Evolutionary conservation across 2,113 vertebrate genomes (phyloP).

Genomic region (Columba livia): DNA sequence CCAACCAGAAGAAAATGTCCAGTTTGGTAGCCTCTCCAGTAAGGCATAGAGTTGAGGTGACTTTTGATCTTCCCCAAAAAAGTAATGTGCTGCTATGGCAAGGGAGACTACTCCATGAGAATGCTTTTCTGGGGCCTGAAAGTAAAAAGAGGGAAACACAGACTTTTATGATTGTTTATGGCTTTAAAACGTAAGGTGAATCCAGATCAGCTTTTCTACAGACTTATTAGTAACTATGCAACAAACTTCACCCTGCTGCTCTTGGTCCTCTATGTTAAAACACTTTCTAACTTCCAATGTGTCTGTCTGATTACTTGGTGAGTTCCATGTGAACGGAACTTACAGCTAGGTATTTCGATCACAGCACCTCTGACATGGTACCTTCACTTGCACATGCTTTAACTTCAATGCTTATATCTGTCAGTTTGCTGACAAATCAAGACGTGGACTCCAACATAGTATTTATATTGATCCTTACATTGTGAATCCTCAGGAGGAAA

Average conservation of each 20-base stretch:
- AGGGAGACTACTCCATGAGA: conserved; percentile 84
- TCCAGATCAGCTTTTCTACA: background rate
- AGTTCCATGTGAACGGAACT: background rate
- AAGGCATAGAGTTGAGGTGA: conserved; percentile 81
- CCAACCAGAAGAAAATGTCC: conserved; percentile 92
- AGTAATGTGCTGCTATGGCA: conserved; percentile 88
- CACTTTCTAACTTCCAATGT: background rate
- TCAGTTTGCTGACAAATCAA: background rate
- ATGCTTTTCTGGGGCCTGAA: conserved; percentile 71
- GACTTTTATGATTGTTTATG: background rate
- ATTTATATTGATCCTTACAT: background rate
- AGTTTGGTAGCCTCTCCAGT: conserved; percentile 83
- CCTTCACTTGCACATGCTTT: background rate
- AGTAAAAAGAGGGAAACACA: background rate
- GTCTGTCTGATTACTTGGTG: accelerated
- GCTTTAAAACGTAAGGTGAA: background rate
- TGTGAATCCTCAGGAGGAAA: background rate
- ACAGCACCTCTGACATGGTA: background rate
- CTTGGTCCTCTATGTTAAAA: background rate
- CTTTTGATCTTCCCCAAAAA: conserved; percentile 86
- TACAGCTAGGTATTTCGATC: background rate
- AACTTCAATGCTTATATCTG: accelerated
- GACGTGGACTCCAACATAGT: background rate
- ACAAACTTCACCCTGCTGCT: background rate
- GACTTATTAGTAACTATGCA: background rate